phyloP scores from a whole-genome alignment of 2,113 vertebrate genomes.

The Peucedramus taeniatus region DNA sequence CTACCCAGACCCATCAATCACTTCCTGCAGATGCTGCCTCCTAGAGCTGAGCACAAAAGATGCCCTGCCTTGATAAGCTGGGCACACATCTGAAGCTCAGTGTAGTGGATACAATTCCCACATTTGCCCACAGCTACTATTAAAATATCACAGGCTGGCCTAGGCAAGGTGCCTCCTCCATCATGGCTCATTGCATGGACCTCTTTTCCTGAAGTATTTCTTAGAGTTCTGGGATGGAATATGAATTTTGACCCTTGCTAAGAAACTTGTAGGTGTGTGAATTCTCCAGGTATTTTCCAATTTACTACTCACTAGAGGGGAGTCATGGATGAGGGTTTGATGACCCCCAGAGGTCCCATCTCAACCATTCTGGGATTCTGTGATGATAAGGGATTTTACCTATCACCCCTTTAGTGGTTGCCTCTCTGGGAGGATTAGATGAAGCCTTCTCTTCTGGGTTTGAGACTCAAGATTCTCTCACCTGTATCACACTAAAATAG shows the following conservation, averaged over 20 bases:
- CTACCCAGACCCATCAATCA: neutral
- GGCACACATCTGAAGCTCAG: neutral
- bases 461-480: neutral
- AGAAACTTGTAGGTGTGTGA: neutral
- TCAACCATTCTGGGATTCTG: neutral
- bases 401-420: neutral
- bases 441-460: neutral
- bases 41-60: neutral
- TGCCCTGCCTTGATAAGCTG: rapidly evolving
- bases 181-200: neutral
- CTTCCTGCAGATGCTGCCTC: neutral
- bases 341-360: neutral
- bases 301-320: neutral
- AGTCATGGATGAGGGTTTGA: neutral
- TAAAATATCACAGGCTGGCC: neutral
- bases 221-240: neutral
- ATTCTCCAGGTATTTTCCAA: neutral
- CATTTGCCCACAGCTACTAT: neutral
- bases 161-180: neutral
- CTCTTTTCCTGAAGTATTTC: neutral
- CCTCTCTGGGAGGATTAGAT: neutral
- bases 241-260: neutral
- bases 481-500: neutral
- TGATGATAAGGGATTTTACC: neutral
- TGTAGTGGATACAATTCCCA: neutral